Conservation (phyloP, 1,140 invertebrate genomes). For the Drosophila novamexicana region DNA sequence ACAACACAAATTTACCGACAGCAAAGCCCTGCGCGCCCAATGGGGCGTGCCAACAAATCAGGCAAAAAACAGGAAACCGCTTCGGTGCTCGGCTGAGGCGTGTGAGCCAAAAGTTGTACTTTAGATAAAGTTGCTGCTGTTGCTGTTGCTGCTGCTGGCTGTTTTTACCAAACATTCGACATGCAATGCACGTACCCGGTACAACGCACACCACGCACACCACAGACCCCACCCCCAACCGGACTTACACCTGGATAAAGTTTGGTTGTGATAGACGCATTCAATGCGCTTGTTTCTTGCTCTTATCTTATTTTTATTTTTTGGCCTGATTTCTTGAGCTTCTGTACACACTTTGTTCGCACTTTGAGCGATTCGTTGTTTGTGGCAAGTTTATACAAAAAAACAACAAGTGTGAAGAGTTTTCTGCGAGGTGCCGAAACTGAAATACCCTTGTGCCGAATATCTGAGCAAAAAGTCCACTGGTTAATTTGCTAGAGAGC, state of each 20-base stretch:
- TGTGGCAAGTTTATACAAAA: constrained; percentile 27
- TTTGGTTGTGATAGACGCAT: constrained; percentile 30
- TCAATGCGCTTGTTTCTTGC: constrained; percentile 41
- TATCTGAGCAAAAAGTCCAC: not conserved
- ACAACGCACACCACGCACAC: constrained; percentile 20
- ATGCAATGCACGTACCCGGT: constrained; percentile 68
- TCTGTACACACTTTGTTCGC: constrained; percentile 13
- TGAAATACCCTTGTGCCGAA: not conserved
- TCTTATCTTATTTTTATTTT: constrained; percentile 41
- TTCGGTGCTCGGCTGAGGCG: constrained; percentile 7
- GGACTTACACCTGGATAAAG: constrained; percentile 30
- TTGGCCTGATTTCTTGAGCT: constrained; percentile 65
- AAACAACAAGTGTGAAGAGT: not conserved
- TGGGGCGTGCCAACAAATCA: constrained; percentile 33
- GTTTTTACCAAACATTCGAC: constrained; percentile 73
- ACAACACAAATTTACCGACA: constrained; percentile 42
- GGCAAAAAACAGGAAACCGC: constrained; percentile 48
- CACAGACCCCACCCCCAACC: not conserved
- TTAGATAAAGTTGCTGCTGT: constrained; percentile 73
- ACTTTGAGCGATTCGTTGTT: constrained; percentile 32
- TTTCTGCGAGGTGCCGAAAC: not conserved
- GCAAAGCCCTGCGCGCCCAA: constrained; percentile 4
- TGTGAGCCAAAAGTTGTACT: constrained; percentile 65
- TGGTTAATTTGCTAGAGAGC: too few species aligned
- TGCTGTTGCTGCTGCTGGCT: constrained; percentile 50